Evolutionary conservation across 2,113 vertebrate species (phyloP), one percentile per base, ranked within the genome.

Genomic region (Spea multiplicata): DNA sequence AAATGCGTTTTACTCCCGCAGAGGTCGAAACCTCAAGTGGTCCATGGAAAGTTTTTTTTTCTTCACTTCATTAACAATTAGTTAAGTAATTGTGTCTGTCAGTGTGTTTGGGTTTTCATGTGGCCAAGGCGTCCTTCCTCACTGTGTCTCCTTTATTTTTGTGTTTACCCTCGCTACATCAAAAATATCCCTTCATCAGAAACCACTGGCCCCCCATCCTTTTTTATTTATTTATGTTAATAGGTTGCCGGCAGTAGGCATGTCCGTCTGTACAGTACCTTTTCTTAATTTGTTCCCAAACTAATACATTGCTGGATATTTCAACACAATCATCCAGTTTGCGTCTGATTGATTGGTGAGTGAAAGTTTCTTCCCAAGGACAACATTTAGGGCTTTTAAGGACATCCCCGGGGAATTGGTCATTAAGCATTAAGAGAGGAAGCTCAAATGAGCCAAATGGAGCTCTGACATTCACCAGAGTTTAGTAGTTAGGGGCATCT

Each of bases 41-140:
- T 88, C 89, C 86, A 57, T 90, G 91, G 90, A 85, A 90, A 94
- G 89, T 92, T 91, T 89, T 86, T 83, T 93, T 84, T 84, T 86
- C 91, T 92, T 89, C 90, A 92, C 90, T 93, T 93, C 91, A 90
- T 93, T 92, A 92, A 89, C 90, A 93, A 93, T 94, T 94, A 94
- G 91, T 88, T 87, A 89, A 93, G 92, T 94, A 92, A 93, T 93
- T 92, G 92, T 88, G 89, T 82, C 89, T 91, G 90, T 93, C 86
- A 85, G 88, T 84, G 80, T 94, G 87, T 93, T 94, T 94, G 89
- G 87, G 83, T 94, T 91, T 92, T 87, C 83, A 86, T 81, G 62
- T 86, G 86, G 89, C 87, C 84, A 74, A 66, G 49, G 83, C 75
- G 30, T 87, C 91, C 93, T 94, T 93, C 90, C 90, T 93, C 90